A percentile compares a stretch with the other conserved stretches of the same genome.
Conservation (phyloP, 1,140 invertebrate genomes). For the Argopecten irradians region DNA sequence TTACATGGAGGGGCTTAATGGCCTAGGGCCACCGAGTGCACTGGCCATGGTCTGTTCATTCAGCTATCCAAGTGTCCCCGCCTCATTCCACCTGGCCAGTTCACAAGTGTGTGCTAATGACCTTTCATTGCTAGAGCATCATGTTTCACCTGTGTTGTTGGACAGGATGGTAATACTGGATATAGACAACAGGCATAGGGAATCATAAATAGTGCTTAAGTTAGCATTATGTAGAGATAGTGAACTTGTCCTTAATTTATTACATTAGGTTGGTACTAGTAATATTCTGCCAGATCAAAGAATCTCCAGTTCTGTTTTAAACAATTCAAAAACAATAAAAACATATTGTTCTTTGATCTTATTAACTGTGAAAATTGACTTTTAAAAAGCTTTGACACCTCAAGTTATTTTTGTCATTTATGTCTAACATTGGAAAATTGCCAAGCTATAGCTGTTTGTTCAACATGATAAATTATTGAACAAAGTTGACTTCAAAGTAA, state of each 20-base stretch:
- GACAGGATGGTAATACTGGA: background rate
- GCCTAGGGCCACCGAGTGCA: background rate
- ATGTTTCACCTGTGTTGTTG: background rate
- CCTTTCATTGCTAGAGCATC: background rate
- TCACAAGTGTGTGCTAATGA: constrained; percentile 21
- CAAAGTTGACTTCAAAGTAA: constrained; percentile 17
- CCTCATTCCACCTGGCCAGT: constrained; percentile 13
- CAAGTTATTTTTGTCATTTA: background rate
- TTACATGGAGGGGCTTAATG: constrained; percentile 20
- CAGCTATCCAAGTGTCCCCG: background rate
- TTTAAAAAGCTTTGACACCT: background rate
- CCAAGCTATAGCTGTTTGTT: background rate
- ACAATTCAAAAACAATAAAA: no score
- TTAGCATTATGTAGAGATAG: no score
- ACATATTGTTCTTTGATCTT: background rate
- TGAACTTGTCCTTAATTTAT: no score
- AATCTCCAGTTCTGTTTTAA: no score
- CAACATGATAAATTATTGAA: constrained; percentile 2
- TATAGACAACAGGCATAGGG: background rate
- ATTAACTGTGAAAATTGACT: background rate
- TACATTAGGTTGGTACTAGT: no score
- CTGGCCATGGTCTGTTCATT: background rate
- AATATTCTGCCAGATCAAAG: no score
- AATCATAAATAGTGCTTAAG: no score
- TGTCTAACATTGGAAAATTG: background rate